These are phyloP conservation scores for Ranitomeya variabilis DNA, from an alignment of 2,113 vertebrate species.

Conservation along the genomic window DNA sequence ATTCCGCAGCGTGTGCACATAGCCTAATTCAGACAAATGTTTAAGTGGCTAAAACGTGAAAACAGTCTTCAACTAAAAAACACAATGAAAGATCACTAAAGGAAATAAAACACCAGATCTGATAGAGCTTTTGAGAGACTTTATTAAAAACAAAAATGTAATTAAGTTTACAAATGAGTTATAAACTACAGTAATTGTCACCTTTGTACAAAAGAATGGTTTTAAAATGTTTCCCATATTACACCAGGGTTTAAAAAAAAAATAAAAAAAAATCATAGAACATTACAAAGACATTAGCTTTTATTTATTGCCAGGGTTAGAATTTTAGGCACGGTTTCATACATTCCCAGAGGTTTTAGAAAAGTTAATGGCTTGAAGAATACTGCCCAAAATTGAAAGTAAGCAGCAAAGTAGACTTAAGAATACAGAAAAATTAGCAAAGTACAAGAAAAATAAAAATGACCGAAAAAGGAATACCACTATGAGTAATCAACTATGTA, in stretches of 20 bases:
- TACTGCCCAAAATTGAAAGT: neutral
- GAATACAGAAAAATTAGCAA: neutral
- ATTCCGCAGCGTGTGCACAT: no score
- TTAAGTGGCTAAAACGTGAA: no score
- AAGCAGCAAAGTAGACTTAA: neutral
- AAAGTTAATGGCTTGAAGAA: constrained; percentile 11
- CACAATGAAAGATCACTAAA: neutral
- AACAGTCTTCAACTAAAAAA: neutral
- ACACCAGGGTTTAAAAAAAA: constrained; percentile 58
- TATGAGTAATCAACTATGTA: neutral
- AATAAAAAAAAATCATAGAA: constrained; percentile 51
- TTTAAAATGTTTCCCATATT: constrained; percentile 64
- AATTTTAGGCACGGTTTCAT: constrained; percentile 44
- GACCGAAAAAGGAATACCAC: neutral
- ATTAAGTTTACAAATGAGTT: constrained; percentile 73
- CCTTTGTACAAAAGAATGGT: constrained; percentile 72
- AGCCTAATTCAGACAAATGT: no score
- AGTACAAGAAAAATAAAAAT: neutral
- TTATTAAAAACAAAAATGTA: constrained; percentile 69
- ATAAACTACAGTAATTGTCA: constrained; percentile 73
- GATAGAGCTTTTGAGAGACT: constrained; percentile 60
- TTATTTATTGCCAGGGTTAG: constrained; percentile 62
- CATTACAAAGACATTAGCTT: constrained; percentile 58
- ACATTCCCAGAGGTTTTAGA: constrained; percentile 51
- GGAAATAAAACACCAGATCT: neutral